phyloP scores from a whole-genome alignment of 1,140 invertebrate species.

The Uloborus diversus region DNA sequence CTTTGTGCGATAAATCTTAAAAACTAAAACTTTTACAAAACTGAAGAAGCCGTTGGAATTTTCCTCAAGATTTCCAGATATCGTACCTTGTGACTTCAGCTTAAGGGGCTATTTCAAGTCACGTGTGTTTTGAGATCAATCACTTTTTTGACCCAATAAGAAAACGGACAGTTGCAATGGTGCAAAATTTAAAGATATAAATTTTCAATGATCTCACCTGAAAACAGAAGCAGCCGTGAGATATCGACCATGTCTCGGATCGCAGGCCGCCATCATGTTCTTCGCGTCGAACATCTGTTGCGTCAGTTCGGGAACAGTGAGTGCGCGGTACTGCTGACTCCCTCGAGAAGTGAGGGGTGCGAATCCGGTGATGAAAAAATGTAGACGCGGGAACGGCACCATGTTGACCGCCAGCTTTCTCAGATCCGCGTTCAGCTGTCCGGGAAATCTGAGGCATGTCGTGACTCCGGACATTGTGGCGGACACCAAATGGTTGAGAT shows the following conservation, averaged over 20 bases:
- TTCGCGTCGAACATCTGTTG: conserved; percentile 76
- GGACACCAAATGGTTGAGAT: conserved; percentile 71
- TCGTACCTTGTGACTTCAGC: too few relatives aligned
- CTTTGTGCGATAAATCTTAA: too few relatives aligned
- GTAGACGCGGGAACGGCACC: conserved; percentile 78
- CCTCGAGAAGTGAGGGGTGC: conserved; percentile 73
- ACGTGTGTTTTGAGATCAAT: too few relatives aligned
- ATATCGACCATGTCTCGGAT: conserved; percentile 76
- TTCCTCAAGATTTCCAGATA: too few relatives aligned
- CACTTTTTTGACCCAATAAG: too few relatives aligned
- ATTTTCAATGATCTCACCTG: too few relatives aligned
- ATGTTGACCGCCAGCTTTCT: conserved; percentile 86
- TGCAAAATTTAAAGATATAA: too few relatives aligned
- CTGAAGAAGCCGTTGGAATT: too few relatives aligned
- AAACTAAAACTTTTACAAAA: too few relatives aligned
- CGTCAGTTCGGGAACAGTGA: conserved; percentile 70
- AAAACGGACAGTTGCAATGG: too few relatives aligned
- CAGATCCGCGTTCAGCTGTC: conserved; percentile 86
- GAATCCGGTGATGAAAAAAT: conserved; percentile 85
- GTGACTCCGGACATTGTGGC: conserved; percentile 80
- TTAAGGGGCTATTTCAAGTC: too few relatives aligned
- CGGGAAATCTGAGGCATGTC: conserved; percentile 80
- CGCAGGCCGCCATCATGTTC: conserved; percentile 80
- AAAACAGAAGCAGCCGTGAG: too few relatives aligned
- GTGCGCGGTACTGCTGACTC: conserved; percentile 68